phyloP scores from a whole-genome alignment of 1,140 invertebrate species.

The Dufourea novaeangliae region DNA sequence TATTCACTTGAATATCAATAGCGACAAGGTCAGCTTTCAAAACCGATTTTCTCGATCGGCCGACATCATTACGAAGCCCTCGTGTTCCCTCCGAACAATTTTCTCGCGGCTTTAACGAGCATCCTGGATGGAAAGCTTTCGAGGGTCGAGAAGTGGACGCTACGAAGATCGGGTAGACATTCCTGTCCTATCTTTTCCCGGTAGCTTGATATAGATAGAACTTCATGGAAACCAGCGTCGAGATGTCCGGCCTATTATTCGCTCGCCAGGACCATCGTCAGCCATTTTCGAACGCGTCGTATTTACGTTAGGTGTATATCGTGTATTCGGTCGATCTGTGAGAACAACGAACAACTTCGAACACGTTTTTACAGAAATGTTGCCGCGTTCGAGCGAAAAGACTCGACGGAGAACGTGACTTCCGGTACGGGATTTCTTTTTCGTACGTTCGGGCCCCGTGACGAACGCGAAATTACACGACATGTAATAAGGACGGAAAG shows the following conservation, averaged over 20 bases:
- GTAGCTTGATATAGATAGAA: constrained; percentile 61
- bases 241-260: constrained; percentile 43
- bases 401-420: background rate
- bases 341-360: background rate
- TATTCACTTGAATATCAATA: background rate
- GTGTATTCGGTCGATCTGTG: background rate
- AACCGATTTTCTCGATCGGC: background rate
- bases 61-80: background rate
- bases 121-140: constrained; percentile 9
- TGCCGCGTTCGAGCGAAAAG: background rate
- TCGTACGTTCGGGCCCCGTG: background rate
- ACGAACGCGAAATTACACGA: background rate
- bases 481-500: background rate
- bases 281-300: background rate
- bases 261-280: constrained; percentile 16
- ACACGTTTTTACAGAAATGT: background rate
- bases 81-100: background rate
- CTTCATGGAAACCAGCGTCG: constrained; percentile 48
- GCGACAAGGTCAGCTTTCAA: background rate
- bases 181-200: constrained; percentile 56
- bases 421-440: background rate
- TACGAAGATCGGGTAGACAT: constrained; percentile 52
- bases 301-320: background rate
- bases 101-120: constrained; percentile 44
- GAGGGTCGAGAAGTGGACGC: constrained; percentile 27